Evolutionary conservation across 2,797 vertebrate genomes (phyloP), one percentile per base, ranked within the genome.

Genomic region (Poecilia picta): DNA sequence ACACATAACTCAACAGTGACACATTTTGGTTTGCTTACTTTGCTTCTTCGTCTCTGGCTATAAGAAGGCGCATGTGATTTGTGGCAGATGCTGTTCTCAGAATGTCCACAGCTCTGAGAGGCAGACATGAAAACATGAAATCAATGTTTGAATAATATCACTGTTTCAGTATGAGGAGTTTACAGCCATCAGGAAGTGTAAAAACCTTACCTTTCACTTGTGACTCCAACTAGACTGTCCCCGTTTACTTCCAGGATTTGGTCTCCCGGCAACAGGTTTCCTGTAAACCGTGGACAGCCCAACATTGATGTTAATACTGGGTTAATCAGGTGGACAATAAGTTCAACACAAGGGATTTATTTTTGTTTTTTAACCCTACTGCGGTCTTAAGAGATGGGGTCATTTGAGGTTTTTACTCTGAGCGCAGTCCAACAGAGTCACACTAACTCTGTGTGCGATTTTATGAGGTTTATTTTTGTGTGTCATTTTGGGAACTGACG

Each of bases 181-280:
- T 59, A 75, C 23, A 20, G 68, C 23, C 28, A 77, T 15, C 3
- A 28, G 4, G 1, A 73, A 15, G 51, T 2, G 43, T 78, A 0
- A 75, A 3, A 51, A 23, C 43, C 18, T 75, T 95, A 98, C 97
- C 97, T 97, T 82, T 98, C 97, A 0, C 96, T 98, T 13, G 97
- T 97, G 55, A 98, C 96, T 76, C 97, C 97, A 45, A 97, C 94
- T 72, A 98, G 87, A 85, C 95, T 96, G 74, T 97, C 97, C 46
- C 97, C 97, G 0, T 98, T 98, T 83, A 98, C 97, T 88, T 98
- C 97, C 91, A 98, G 86, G 89, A 98, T 98, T 93, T 98, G 97
- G 92, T 98, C 97, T 74, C 97, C 97, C 39, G 97, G 94, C 88
- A 97, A 92, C 76, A 98, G 94, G 81, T 96, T 96, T 55, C 97